A percentile compares a stretch with the other conserved stretches of the same genome.
Evolutionary conservation across 2,113 vertebrate genomes (phyloP).

Genomic region (Cervus canadensis): DNA sequence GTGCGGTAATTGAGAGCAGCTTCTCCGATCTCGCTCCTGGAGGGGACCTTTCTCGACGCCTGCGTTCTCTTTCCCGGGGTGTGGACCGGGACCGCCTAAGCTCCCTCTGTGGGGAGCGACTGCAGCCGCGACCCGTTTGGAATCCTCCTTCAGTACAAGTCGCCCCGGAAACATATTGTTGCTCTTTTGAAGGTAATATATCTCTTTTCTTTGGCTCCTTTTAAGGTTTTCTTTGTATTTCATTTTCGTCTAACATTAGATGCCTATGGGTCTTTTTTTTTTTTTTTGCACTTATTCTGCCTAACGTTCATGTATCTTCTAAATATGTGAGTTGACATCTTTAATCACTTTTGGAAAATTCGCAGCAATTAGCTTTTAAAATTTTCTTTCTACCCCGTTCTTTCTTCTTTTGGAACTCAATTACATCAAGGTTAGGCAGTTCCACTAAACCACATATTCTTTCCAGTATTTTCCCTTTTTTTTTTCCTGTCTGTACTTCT

Average conservation of each 20-base stretch:
- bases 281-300: constrained; percentile 12
- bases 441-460: neutral
- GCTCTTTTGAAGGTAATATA: neutral
- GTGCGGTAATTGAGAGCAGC: constrained; percentile 92
- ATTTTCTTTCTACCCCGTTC: neutral
- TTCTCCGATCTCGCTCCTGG: constrained; percentile 88
- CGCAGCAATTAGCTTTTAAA: neutral
- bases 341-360: neutral
- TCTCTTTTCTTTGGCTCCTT: neutral
- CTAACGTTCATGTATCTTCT: neutral
- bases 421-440: neutral
- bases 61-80: constrained; percentile 82
- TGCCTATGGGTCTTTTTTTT: neutral
- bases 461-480: neutral
- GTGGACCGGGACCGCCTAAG: neutral
- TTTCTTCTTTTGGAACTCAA: neutral
- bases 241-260: neutral
- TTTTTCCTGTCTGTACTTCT: neutral
- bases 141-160: neutral
- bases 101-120: constrained; percentile 69
- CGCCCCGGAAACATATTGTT: constrained; percentile 12
- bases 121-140: constrained; percentile 68
- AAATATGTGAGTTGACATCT: neutral
- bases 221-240: constrained; percentile 8
- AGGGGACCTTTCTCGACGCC: constrained; percentile 87